Percentiles rank a stretch among this genome's conserved stretches.
These are phyloP conservation scores for Pseudocheirus occidentalis DNA, from an alignment of 2,797 vertebrate genomes.

Conservation along the genomic window DNA sequence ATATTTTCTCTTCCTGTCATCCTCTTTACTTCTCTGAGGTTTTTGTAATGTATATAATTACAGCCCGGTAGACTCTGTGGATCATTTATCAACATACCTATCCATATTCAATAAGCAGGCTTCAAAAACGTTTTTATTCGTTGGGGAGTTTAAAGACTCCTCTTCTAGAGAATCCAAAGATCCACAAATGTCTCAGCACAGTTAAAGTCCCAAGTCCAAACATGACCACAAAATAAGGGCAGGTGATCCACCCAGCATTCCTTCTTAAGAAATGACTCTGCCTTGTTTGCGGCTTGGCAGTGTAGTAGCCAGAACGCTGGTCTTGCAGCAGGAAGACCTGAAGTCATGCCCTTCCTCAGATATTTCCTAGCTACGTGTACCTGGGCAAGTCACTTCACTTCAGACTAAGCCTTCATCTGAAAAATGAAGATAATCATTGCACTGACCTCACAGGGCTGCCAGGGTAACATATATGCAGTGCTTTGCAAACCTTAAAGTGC, in stretches of 20 bases:
- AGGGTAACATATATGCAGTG: neutral
- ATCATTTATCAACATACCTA: neutral
- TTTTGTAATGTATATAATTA: neutral
- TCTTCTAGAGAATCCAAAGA: constrained; percentile 19
- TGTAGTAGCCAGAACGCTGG: constrained; percentile 8
- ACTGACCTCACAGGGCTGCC: neutral
- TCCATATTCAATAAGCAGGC: neutral
- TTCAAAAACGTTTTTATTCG: neutral
- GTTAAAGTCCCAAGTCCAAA: constrained; percentile 31
- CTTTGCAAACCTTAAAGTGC: neutral
- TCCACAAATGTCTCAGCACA: constrained; percentile 56
- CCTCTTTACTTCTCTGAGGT: neutral
- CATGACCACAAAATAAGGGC: constrained; percentile 7
- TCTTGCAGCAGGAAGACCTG: neutral
- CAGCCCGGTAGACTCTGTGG: neutral
- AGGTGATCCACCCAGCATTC: neutral
- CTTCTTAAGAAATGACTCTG: constrained; percentile 27
- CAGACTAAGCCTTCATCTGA: neutral
- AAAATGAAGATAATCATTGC: neutral
- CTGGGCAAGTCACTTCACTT: neutral
- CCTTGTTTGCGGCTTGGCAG: constrained; percentile 28
- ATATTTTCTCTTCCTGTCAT: neutral
- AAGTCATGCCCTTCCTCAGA: neutral
- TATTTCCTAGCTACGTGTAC: neutral
- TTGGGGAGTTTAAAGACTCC: neutral